These are phyloP conservation scores for honey bee (Apis mellifera) DNA, from an alignment of 1,140 invertebrate species.

Conservation along the genomic window DNA sequence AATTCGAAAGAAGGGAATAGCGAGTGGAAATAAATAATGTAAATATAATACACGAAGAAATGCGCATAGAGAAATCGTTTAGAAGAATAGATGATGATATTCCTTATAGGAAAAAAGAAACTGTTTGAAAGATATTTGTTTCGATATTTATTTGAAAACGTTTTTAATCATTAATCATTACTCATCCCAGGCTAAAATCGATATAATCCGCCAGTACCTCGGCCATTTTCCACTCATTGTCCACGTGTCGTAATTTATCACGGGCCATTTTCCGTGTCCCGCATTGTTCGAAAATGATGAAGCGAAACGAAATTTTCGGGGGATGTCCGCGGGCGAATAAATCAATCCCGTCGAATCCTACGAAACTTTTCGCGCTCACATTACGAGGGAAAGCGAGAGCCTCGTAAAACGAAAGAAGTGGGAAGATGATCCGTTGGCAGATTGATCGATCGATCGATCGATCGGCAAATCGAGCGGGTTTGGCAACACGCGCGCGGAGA, in stretches of 20 bases:
- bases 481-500: neutral
- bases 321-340: constrained; percentile 4
- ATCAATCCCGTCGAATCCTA: neutral
- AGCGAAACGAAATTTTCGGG: constrained; percentile 27
- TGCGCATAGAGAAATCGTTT: too few species aligned
- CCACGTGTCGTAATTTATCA: constrained; percentile 38
- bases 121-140: neutral
- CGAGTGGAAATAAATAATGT: too few species aligned
- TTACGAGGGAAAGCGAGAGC: neutral
- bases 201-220: too few species aligned
- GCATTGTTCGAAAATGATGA: constrained; percentile 44
- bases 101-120: neutral
- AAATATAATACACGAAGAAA: too few species aligned
- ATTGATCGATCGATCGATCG: too few species aligned
- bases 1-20: too few species aligned
- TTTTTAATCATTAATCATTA: neutral
- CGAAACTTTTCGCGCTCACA: neutral
- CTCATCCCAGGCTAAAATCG: neutral
- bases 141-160: neutral
- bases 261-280: neutral
- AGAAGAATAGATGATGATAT: too few species aligned
- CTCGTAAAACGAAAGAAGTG: neutral
- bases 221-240: constrained; percentile 34
- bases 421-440: neutral
- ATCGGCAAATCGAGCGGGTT: neutral